These are phyloP conservation scores for Cacoxenus indagator DNA, from an alignment of 2,888 invertebrate genomes.

Conservation along the genomic window DNA sequence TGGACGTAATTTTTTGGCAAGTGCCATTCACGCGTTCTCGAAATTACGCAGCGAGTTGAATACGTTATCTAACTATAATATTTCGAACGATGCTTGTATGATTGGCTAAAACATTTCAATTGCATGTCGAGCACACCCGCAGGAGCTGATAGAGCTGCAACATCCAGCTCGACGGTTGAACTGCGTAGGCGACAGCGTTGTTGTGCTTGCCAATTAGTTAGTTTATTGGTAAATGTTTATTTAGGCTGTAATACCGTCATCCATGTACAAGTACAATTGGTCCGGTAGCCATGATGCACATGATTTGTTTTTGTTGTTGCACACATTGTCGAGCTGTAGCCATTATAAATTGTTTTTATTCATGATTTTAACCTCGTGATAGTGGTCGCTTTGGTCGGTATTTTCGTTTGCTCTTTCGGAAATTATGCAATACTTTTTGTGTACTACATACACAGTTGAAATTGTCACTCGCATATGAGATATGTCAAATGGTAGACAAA, in stretches of 20 bases:
- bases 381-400: neutral
- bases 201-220: too few relatives aligned
- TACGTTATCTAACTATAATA: too few relatives aligned
- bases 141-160: too few relatives aligned
- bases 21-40: too few relatives aligned
- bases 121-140: slow-evolving; percentile 36
- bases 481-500: neutral
- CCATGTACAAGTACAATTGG: too few relatives aligned
- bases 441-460: slow-evolving; percentile 7
- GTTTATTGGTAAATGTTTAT: too few relatives aligned
- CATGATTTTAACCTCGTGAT: neutral
- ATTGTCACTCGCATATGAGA: slow-evolving; percentile 4
- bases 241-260: too few relatives aligned
- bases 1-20: too few relatives aligned
- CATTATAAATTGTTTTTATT: slow-evolving; percentile 11
- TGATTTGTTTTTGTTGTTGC: neutral
- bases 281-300: neutral
- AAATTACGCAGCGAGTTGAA: too few relatives aligned
- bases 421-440: slow-evolving; percentile 12
- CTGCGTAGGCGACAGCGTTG: too few relatives aligned
- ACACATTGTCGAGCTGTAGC: neutral
- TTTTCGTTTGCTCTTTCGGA: neutral
- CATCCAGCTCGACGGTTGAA: too few relatives aligned
- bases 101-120: slow-evolving; percentile 34
- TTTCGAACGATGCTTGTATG: neutral